Percentiles rank a stretch among this genome's conserved stretches.
Evolutionary conservation across 2,888 invertebrate genomes (phyloP).

Genomic region (Tiphia femorata): DNA sequence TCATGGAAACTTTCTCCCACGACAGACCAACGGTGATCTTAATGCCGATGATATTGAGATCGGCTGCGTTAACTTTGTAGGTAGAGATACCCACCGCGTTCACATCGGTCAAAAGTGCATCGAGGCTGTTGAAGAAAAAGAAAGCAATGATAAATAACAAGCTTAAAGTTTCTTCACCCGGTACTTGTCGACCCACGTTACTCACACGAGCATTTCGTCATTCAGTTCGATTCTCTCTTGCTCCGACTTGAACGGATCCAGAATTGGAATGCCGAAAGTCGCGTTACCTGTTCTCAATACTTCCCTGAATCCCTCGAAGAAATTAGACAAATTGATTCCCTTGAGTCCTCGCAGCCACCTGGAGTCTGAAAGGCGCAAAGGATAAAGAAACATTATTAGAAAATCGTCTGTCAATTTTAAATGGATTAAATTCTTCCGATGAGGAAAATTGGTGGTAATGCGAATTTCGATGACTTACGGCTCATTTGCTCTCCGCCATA

Average conservation of each 20-base stretch:
- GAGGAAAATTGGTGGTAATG: neutral
- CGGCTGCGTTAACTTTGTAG: slow-evolving; percentile 27
- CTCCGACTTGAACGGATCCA: slow-evolving; percentile 44
- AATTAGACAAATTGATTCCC: slow-evolving; percentile 16
- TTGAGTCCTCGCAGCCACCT: too few relatives aligned
- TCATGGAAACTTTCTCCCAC: slow-evolving; percentile 27
- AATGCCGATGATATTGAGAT: slow-evolving; percentile 7
- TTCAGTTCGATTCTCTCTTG: slow-evolving; percentile 11
- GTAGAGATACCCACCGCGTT: slow-evolving; percentile 23
- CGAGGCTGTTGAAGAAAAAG: slow-evolving; percentile 6
- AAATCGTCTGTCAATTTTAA: too few relatives aligned
- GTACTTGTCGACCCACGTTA: too few relatives aligned
- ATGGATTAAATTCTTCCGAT: too few relatives aligned
- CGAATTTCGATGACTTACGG: slow-evolving; percentile 10
- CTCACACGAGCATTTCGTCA: slow-evolving; percentile 24
- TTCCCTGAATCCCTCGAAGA: slow-evolving; percentile 34
- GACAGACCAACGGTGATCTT: slow-evolving; percentile 18
- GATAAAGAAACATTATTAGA: too few relatives aligned
- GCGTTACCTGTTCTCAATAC: slow-evolving; percentile 36
- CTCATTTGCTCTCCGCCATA: slow-evolving; percentile 7
- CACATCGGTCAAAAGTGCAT: slow-evolving; percentile 18
- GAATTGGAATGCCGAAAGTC: slow-evolving; percentile 40
- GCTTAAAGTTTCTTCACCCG: too few relatives aligned
- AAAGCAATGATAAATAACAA: neutral
- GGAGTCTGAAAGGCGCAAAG: too few relatives aligned